These are phyloP conservation scores for Homarus gammarus DNA, from an alignment of 2,888 invertebrate species.

Conservation along the genomic window DNA sequence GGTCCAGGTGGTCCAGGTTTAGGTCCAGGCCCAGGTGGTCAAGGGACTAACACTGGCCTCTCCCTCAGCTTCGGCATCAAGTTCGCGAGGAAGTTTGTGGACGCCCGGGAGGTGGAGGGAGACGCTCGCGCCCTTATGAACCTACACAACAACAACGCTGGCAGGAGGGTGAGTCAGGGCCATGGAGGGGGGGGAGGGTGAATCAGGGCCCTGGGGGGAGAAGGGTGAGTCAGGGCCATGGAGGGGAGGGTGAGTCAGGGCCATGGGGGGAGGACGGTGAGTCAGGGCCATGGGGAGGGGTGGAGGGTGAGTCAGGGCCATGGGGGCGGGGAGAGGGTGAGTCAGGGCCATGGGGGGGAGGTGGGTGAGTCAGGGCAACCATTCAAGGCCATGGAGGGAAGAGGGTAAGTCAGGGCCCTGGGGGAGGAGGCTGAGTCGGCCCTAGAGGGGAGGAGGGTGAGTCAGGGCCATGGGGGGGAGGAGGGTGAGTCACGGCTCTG, in stretches of 20 bases:
- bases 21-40: background rate
- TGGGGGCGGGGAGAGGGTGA: background rate
- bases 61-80: slow-evolving; percentile 80
- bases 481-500: no score
- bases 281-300: background rate
- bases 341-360: background rate
- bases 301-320: background rate
- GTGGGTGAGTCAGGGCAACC: no score
- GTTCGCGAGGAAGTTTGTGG: slow-evolving; percentile 93
- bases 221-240: background rate
- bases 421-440: background rate
- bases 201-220: no score
- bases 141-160: slow-evolving; percentile 97
- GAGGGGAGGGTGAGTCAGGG: background rate
- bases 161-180: slow-evolving; percentile 90
- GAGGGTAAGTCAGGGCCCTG: background rate
- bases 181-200: background rate
- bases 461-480: background rate
- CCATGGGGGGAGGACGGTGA: background rate
- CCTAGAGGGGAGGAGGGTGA: background rate
- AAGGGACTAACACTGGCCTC: background rate
- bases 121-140: slow-evolving; percentile 97
- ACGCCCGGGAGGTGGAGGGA: slow-evolving; percentile 92
- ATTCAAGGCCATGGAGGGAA: no score
- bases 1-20: no score